These are phyloP conservation scores for Coreoperca whiteheadi DNA, from an alignment of 2,113 vertebrate genomes.

Conservation along the genomic window DNA sequence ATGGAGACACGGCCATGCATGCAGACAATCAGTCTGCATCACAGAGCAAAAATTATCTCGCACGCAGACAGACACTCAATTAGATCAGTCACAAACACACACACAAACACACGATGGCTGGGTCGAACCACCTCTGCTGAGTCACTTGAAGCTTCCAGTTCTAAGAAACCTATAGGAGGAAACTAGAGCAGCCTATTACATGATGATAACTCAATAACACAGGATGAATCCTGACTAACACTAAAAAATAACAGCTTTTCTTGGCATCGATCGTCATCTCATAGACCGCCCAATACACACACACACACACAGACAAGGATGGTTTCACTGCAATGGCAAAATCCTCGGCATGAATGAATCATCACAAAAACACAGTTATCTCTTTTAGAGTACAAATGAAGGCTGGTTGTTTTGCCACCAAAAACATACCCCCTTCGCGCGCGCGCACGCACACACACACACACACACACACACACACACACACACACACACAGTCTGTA, in stretches of 20 bases:
- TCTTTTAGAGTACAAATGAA: constrained; percentile 32
- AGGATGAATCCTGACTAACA: constrained; percentile 41
- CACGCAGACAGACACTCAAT: constrained; percentile 27
- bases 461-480: constrained; percentile 10
- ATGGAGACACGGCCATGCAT: constrained; percentile 13
- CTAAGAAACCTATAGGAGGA: constrained; percentile 20
- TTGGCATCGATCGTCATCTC: constrained; percentile 16
- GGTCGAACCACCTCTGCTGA: constrained; percentile 60
- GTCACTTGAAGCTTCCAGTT: constrained; percentile 59
- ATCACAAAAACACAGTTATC: constrained; percentile 58
- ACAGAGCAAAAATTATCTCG: constrained; percentile 34
- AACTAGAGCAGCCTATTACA: constrained; percentile 46
- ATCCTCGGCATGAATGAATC: constrained; percentile 70
- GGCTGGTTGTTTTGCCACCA: constrained; percentile 8
- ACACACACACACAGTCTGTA: constrained; percentile 21
- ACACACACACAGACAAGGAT: constrained; percentile 26
- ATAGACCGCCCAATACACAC: constrained; percentile 20
- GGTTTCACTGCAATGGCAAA: constrained; percentile 38
- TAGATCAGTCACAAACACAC: constrained; percentile 31
- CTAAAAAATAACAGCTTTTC: constrained; percentile 34
- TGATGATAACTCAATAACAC: constrained; percentile 35
- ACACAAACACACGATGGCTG: constrained; percentile 29
- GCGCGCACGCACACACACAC: too few relatives aligned
- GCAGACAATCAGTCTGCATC: constrained; percentile 46
- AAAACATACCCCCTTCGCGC: too few relatives aligned